Evolutionary conservation across 2,797 vertebrate species (phyloP).

Genomic region (Dermochelys coriacea): DNA sequence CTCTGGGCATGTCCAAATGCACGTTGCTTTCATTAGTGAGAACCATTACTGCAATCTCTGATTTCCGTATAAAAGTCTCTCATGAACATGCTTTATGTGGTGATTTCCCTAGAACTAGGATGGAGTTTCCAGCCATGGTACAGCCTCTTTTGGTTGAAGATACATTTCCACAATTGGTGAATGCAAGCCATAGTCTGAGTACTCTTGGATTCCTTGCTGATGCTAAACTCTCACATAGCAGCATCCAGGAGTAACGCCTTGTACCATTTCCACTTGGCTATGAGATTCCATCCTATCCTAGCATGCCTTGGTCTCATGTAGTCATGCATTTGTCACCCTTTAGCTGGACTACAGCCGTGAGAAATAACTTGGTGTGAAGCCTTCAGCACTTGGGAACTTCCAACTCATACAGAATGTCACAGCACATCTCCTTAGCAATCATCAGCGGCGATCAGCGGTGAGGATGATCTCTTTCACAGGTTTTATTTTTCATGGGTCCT

Average conservation of each 20-base stretch:
- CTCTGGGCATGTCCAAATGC: background rate
- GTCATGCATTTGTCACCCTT: background rate
- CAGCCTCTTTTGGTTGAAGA: background rate
- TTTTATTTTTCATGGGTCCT: no score
- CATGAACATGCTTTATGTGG: fast-evolving
- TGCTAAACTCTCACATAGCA: background rate
- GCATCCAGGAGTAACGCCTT: background rate
- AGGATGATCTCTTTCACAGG: no score
- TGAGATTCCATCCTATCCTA: background rate
- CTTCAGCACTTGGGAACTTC: background rate
- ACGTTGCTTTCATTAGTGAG: slow-evolving; percentile 23
- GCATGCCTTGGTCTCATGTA: background rate
- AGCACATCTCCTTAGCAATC: background rate
- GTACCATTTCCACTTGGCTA: background rate
- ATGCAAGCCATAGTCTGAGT: background rate
- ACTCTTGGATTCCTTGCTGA: background rate
- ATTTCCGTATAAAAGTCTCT: slow-evolving; percentile 8
- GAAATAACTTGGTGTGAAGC: background rate
- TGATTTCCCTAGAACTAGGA: background rate
- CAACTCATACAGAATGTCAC: background rate
- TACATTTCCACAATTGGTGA: background rate
- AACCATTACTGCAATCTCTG: background rate
- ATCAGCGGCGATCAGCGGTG: no score
- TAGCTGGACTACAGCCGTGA: background rate
- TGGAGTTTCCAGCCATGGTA: background rate